Conservation (phyloP, 2,888 invertebrate genomes). For the Rapana venosa region DNA sequence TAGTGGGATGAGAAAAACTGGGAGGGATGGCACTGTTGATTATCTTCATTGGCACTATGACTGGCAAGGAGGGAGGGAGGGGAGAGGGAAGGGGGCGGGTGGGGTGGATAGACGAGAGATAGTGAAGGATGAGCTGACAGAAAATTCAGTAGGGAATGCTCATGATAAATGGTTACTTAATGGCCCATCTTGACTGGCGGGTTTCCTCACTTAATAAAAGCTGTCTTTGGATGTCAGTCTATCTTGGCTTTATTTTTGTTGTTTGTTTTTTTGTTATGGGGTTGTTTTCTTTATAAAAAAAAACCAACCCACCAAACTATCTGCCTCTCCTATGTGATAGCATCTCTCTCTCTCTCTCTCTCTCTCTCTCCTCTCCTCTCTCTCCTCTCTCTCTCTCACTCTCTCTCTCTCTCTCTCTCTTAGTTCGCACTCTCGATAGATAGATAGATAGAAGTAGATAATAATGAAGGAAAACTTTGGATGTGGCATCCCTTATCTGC, state of each 20-base stretch:
- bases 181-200: too few species aligned
- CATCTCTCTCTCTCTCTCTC: background rate
- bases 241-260: background rate
- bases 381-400: too few species aligned
- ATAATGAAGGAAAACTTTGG: too few species aligned
- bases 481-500: too few species aligned
- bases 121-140: background rate
- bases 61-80: background rate
- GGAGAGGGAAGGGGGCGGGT: background rate
- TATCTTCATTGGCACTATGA: too few species aligned
- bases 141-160: too few species aligned
- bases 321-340: background rate
- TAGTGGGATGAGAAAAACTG: too few species aligned
- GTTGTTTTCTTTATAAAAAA: too few species aligned
- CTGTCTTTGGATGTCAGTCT: background rate
- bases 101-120: background rate
- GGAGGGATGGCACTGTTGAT: too few species aligned
- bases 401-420: background rate
- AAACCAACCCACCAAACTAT: too few species aligned
- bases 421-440: background rate
- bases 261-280: background rate
- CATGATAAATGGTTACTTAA: too few species aligned
- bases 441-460: background rate
- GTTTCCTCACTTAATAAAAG: too few species aligned
- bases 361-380: background rate